Base-by-base conservation (phyloP, 1,140 invertebrate species). In the Galendromus occidentalis region DNA sequence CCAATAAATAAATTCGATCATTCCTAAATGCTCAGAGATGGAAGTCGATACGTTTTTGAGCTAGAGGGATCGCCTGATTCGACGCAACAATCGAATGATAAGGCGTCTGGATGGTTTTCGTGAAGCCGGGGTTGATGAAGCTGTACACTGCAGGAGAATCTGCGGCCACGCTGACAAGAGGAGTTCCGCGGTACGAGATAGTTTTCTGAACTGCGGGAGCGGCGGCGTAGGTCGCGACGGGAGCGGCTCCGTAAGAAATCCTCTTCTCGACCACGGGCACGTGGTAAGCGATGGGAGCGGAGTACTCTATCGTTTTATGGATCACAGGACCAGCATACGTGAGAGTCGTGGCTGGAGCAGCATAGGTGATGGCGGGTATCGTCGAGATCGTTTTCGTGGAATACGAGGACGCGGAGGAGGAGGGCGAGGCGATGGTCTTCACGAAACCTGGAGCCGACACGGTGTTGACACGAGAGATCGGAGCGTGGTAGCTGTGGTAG, bases 91-190 rank as follows among this genome's bases (percentile, higher is more conserved):
- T 59, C 12, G 51, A 59, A 22, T 59, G 33, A 9, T 59, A 59
- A 25, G 51, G 51, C 17, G 51, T 59, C 51, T 59, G 51, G 51
- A 59, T 18, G 2, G 51, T 59, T 22, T 59, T 59, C 51, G 51
- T 59, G 51, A 59, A 59, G 14, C 51, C 51, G 14, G 51, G 51
- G 51, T 59, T 59, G 51, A 17, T 59, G 17, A 59, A 4, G 25
- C 14, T 25, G 22, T 18, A 59, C 17, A 33, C 51, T 14, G 51
- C 17, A 6, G 51, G 14, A 59, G 51, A 25, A 39, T 39, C 33
- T 39, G 33, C 33, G 33, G 33, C 33, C 4, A 39, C 4, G 33
- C 33, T 39, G 33, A 39, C 33, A 9, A 39, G 4, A 4, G 33
- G 33, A 6, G 33, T 39, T 39, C 33, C 33, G 9, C 33, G 33